Conservation (phyloP, 2,888 invertebrate genomes). For the Rhimphoctona megacephalus region DNA sequence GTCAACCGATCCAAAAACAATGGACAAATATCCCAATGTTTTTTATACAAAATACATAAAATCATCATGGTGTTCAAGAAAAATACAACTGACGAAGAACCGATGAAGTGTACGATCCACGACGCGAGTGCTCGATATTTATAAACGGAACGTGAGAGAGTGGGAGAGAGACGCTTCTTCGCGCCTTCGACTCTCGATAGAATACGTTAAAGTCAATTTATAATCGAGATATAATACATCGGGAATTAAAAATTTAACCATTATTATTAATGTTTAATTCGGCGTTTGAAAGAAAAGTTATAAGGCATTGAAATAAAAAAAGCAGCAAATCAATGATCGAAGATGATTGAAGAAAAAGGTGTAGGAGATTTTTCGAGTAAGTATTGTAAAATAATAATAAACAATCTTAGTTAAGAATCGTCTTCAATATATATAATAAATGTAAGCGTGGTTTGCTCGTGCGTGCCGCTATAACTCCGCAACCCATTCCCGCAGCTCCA, state of each 20-base stretch:
- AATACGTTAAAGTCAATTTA: slow-evolving; percentile 35
- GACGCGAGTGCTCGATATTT: slow-evolving; percentile 73
- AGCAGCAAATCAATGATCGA: neutral
- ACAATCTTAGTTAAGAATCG: too few species aligned
- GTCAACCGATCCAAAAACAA: slow-evolving; percentile 23
- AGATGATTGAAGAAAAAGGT: slow-evolving; percentile 29
- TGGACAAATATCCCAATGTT: slow-evolving; percentile 13
- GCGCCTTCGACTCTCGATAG: slow-evolving; percentile 58
- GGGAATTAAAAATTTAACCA: neutral
- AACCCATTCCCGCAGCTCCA: too few species aligned
- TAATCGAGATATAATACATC: slow-evolving; percentile 6
- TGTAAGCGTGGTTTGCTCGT: too few species aligned
- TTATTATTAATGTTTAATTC: neutral
- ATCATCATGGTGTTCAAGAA: slow-evolving; percentile 55
- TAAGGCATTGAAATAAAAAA: neutral
- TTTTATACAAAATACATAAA: slow-evolving; percentile 4
- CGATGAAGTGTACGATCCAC: slow-evolving; percentile 69
- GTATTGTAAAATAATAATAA: neutral
- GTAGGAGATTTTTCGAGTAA: slow-evolving; percentile 32
- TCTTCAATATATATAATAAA: too few species aligned
- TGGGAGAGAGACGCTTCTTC: slow-evolving; percentile 58
- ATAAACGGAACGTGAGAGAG: slow-evolving; percentile 66
- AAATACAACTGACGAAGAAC: slow-evolving; percentile 65
- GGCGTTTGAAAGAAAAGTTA: neutral
- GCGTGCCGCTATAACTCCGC: too few species aligned